Percentiles rank a stretch among this genome's conserved stretches.
These are phyloP conservation scores for Bellardia bayeri DNA, from an alignment of 2,888 invertebrate genomes.

Conservation along the genomic window DNA sequence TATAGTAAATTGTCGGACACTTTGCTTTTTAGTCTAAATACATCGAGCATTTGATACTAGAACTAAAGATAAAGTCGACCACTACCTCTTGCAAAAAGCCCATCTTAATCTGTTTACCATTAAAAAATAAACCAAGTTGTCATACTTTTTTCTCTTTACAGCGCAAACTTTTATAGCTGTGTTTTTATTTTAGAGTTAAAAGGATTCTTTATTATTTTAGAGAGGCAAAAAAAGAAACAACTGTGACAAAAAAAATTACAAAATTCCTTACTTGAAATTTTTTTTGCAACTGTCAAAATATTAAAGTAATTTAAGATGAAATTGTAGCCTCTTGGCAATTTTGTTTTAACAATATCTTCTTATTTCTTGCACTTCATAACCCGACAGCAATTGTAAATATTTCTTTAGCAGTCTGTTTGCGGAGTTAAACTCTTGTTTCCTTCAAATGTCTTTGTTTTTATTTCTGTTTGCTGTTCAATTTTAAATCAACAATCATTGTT, in stretches of 20 bases:
- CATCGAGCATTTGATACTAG: too few relatives aligned
- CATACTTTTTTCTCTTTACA: constrained; percentile 20
- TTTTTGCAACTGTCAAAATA: constrained; percentile 5
- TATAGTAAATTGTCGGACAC: too few relatives aligned
- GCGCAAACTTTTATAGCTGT: constrained; percentile 6
- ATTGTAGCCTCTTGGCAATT: constrained; percentile 54
- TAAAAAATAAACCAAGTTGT: constrained; percentile 29
- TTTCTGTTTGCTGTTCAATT: constrained; percentile 11
- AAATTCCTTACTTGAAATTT: constrained; percentile 52
- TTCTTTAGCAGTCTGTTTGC: constrained; percentile 4
- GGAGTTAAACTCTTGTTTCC: constrained; percentile 14
- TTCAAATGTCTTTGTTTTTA: constrained; percentile 24
- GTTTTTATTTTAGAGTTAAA: constrained; percentile 37
- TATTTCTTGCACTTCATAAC: not conserved
- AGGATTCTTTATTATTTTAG: constrained; percentile 51
- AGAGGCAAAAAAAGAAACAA: constrained; percentile 12
- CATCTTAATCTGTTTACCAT: constrained; percentile 25
- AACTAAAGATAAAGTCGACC: not conserved
- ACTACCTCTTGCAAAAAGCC: not conserved
- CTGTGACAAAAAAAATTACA: constrained; percentile 1
- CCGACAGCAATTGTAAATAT: constrained; percentile 4
- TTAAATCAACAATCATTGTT: not conserved
- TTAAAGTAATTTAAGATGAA: constrained; percentile 50
- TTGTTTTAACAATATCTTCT: constrained; percentile 20
- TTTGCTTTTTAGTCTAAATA: too few relatives aligned